Conservation (phyloP, 1,140 invertebrate species). For the Aricia agestis region DNA sequence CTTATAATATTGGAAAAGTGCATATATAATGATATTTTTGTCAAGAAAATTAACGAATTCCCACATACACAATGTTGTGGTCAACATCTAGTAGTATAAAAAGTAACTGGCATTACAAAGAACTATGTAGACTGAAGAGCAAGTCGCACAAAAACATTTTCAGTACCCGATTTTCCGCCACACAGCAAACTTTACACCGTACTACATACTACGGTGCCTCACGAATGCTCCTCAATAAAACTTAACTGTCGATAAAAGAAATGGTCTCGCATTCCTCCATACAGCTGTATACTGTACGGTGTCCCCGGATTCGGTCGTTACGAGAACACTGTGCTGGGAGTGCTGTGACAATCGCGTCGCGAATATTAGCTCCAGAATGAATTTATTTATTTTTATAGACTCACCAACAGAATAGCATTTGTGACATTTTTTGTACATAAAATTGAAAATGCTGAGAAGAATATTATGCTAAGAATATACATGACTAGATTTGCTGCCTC, state of each 20-base stretch:
- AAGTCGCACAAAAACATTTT: neutral
- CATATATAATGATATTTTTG: no score
- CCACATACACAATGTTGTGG: no score
- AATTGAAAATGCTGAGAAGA: no score
- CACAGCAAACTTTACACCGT: neutral
- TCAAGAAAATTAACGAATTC: no score
- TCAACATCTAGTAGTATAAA: no score
- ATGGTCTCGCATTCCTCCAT: neutral
- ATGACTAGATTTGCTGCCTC: no score
- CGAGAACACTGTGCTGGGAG: neutral
- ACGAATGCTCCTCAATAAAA: neutral
- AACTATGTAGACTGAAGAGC: no score
- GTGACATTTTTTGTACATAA: no score
- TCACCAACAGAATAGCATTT: no score
- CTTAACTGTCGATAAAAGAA: conserved; percentile 1
- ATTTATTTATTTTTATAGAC: no score
- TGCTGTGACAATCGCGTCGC: neutral
- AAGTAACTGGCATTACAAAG: no score
- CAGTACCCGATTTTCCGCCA: neutral
- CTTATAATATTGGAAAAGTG: no score
- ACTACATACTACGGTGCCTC: neutral
- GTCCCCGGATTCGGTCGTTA: neutral
- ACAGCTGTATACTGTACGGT: neutral
- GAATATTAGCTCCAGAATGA: neutral
- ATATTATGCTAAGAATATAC: neutral